Percentiles rank a stretch among this genome's conserved stretches.
Conservation (phyloP, 2,113 vertebrate species). For the Podocnemis expansa region DNA sequence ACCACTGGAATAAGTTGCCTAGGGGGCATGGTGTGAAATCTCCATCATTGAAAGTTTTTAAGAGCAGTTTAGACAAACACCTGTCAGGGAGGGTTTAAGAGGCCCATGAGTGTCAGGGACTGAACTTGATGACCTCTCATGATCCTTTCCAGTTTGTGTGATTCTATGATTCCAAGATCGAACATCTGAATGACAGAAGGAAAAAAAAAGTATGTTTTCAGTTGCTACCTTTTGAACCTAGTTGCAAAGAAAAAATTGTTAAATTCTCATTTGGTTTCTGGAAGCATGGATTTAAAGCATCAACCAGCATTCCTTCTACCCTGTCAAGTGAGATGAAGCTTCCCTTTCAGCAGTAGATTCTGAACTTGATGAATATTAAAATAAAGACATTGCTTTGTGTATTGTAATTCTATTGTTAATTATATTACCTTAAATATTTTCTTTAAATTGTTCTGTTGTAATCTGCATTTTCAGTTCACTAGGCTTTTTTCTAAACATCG, state of each 20-base stretch:
- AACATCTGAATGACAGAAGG: background rate
- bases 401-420: slow-evolving; percentile 43
- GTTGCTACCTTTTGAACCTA: background rate
- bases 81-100: too few species aligned
- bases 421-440: slow-evolving; percentile 26
- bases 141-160: too few species aligned
- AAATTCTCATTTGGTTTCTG: slow-evolving; percentile 19
- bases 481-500: slow-evolving; percentile 34
- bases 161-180: background rate
- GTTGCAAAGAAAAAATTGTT: background rate
- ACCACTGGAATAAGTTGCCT: too few species aligned
- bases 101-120: too few species aligned
- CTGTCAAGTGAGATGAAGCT: background rate
- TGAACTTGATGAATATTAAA: background rate
- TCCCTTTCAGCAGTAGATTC: background rate
- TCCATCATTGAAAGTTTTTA: too few species aligned
- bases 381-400: slow-evolving; percentile 4
- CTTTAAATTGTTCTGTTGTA: background rate
- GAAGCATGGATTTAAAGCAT: background rate
- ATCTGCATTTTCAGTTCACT: slow-evolving; percentile 28
- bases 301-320: background rate
- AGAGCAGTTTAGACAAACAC: too few species aligned
- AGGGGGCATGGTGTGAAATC: too few species aligned
- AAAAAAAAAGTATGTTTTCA: slow-evolving; percentile 35
- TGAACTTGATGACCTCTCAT: too few species aligned